Percentiles rank a stretch among this genome's conserved stretches.
Evolutionary conservation across 1,140 invertebrate genomes (phyloP).

Genomic region (Globodera rostochiensis): DNA sequence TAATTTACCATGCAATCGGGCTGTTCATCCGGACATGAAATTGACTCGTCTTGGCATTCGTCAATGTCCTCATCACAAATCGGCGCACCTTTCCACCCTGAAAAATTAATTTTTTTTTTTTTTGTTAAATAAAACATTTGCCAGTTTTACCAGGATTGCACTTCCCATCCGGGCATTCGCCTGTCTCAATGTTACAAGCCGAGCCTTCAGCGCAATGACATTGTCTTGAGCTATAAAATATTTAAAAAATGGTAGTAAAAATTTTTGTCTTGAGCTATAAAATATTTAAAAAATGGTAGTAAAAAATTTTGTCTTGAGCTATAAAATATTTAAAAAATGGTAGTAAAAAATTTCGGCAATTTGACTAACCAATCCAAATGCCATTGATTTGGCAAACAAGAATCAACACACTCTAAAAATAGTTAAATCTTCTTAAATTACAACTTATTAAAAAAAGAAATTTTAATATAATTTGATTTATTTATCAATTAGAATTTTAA

Average conservation of each 20-base stretch:
- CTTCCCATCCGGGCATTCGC: conserved; percentile 46
- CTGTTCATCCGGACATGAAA: conserved; percentile 51
- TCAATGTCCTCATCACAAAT: conserved; percentile 54
- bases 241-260: not conserved
- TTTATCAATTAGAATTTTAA: not conserved
- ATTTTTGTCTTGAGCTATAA: conserved; percentile 29
- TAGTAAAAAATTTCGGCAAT: not conserved
- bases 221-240: conserved; percentile 26
- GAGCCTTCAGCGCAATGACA: conserved; percentile 50
- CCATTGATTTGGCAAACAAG: conserved; percentile 49
- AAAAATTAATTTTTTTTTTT: not conserved
- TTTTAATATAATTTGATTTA: not conserved
- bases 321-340: not conserved
- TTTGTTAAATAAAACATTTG: not conserved
- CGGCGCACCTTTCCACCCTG: conserved; percentile 49
- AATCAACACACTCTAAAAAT: conserved; percentile 52
- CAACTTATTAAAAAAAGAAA: not conserved
- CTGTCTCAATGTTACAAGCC: conserved; percentile 47
- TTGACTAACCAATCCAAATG: conserved; percentile 49
- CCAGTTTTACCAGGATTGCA: conserved; percentile 39
- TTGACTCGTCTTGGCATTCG: conserved; percentile 41
- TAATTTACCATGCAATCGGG: conserved; percentile 49
- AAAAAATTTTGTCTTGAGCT: conserved; percentile 34
- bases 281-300: not conserved
- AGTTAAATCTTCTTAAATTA: not conserved